Conservation (phyloP, 2,113 vertebrate species). For the Bos indicus region DNA sequence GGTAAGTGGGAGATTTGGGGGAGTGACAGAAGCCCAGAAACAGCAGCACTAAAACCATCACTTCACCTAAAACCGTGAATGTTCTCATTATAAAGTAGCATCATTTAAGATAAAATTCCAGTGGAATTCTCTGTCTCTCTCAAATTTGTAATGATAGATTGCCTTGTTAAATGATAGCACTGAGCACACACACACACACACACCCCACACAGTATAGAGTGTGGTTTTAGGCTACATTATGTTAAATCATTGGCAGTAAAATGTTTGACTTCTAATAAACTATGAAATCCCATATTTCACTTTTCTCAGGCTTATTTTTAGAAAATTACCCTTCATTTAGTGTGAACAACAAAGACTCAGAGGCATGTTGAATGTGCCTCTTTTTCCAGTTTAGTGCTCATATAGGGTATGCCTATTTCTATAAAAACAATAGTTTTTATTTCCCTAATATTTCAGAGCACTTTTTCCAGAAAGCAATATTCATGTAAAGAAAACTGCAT, state of each 20-base stretch:
- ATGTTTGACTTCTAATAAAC: background rate
- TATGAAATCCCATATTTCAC: background rate
- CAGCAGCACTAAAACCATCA: background rate
- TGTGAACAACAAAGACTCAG: background rate
- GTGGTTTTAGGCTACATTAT: background rate
- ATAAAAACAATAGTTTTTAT: conserved; percentile 28
- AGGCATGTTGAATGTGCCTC: background rate
- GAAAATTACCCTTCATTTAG: conserved; percentile 27
- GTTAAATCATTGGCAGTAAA: background rate
- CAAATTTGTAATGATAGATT: background rate
- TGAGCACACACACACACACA: background rate
- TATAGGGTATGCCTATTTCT: conserved; percentile 2
- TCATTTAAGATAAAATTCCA: background rate
- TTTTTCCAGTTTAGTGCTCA: background rate
- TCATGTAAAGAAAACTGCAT: conserved; percentile 20
- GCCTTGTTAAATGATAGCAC: background rate
- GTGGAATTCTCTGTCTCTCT: background rate
- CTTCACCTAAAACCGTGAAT: background rate
- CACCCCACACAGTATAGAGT: background rate
- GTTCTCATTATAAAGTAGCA: background rate
- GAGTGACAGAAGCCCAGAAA: background rate
- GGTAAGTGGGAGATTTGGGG: background rate
- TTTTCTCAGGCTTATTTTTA: conserved; percentile 8
- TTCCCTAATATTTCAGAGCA: conserved; percentile 8
- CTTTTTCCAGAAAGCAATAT: conserved; percentile 20